phyloP scores from a whole-genome alignment of 2,797 vertebrate species.

The Melanotaenia boesemani region DNA sequence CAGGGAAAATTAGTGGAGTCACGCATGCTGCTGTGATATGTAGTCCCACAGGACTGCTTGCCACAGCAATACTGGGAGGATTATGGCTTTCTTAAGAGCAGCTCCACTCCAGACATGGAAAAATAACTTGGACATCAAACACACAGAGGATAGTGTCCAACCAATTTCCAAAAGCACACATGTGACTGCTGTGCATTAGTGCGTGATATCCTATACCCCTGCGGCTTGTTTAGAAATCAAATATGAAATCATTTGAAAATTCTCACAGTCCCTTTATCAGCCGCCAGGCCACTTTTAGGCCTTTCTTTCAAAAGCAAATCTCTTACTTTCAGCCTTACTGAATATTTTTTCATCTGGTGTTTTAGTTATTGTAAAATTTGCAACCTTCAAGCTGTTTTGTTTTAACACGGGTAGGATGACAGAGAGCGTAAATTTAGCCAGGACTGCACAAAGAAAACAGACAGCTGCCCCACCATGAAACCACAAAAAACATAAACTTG shows the following conservation, averaged over 20 bases:
- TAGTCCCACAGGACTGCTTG: constrained; percentile 58
- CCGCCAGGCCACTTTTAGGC: constrained; percentile 58
- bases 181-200: constrained; percentile 68
- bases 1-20: constrained; percentile 74
- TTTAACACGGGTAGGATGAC: constrained; percentile 19
- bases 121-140: constrained; percentile 79
- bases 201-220: constrained; percentile 72
- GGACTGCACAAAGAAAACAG: constrained; percentile 26
- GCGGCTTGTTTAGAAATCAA: constrained; percentile 80
- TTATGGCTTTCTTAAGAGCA: constrained; percentile 73
- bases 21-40: constrained; percentile 64
- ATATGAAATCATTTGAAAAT: constrained; percentile 77
- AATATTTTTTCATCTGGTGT: constrained; percentile 51
- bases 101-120: constrained; percentile 57
- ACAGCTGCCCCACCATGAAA: not conserved
- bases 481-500: constrained; percentile 30
- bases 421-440: constrained; percentile 47
- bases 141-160: constrained; percentile 42
- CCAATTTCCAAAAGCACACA: constrained; percentile 69
- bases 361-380: constrained; percentile 46
- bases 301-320: constrained; percentile 70
- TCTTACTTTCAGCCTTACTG: constrained; percentile 38
- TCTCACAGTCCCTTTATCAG: constrained; percentile 69
- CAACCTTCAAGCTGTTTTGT: constrained; percentile 29
- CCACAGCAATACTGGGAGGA: constrained; percentile 74